Conservation (phyloP, 1,140 invertebrate genomes). For the Drosophila willistoni region DNA sequence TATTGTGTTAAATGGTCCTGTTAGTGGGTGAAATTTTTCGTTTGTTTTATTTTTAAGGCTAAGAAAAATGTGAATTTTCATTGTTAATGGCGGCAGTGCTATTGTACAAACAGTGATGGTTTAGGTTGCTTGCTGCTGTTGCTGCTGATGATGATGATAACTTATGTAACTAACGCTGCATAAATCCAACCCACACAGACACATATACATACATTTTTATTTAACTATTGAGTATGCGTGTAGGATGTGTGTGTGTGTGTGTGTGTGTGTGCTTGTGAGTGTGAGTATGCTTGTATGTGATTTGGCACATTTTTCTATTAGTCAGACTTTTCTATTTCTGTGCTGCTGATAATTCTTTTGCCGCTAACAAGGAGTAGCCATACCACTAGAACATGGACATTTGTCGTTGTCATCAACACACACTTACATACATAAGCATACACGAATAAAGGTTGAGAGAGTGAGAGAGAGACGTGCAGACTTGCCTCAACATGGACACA, state of each 20-base stretch:
- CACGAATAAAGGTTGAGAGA: background rate
- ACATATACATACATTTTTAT: constrained; percentile 33
- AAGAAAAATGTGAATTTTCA: constrained; percentile 71
- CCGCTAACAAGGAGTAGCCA: constrained; percentile 54
- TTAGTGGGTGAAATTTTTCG: constrained; percentile 45
- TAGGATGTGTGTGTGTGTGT: constrained; percentile 12
- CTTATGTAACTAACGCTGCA: constrained; percentile 81
- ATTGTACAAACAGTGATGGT: constrained; percentile 19
- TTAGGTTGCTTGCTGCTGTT: constrained; percentile 18
- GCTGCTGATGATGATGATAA: constrained; percentile 68
- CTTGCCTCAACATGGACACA: constrained; percentile 5
- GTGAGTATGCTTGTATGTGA: constrained; percentile 29
- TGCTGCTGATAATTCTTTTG: constrained; percentile 39
- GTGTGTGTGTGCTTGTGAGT: constrained; percentile 17
- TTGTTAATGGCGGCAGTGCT: constrained; percentile 35
- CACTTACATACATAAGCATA: constrained; percentile 3
- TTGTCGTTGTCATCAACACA: constrained; percentile 39
- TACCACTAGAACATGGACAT: constrained; percentile 30
- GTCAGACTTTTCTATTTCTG: constrained; percentile 26
- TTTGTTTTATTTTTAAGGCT: constrained; percentile 32
- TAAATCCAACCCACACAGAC: constrained; percentile 54
- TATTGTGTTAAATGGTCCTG: background rate
- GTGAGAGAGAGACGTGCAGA: constrained; percentile 1
- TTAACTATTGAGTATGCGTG: constrained; percentile 55
- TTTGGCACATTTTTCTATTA: constrained; percentile 46